Conservation (phyloP, 2,113 vertebrate genomes). For the Zosterops lateralis region DNA sequence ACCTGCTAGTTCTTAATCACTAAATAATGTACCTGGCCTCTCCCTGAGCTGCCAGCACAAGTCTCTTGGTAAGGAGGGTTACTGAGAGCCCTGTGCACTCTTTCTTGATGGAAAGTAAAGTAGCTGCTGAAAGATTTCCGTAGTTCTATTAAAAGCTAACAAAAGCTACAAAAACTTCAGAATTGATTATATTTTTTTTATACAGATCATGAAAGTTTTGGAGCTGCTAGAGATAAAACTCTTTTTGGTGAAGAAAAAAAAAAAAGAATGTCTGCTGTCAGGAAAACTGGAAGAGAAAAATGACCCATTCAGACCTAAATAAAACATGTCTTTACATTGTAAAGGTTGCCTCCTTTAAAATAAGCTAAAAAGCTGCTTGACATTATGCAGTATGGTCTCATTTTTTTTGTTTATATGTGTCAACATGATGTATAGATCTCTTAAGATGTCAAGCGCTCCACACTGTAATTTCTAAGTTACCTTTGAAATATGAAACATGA, state of each 20-base stretch:
- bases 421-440: slow-evolving; percentile 45
- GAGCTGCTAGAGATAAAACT: not conserved
- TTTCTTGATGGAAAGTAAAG: not conserved
- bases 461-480: slow-evolving; percentile 43
- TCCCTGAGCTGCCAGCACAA: rapidly evolving
- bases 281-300: not conserved
- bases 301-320: slow-evolving; percentile 11
- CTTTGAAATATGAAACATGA: slow-evolving; percentile 28
- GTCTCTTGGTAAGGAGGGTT: not conserved
- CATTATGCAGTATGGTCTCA: slow-evolving; percentile 49
- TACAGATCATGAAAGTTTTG: not conserved
- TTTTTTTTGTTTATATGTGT: slow-evolving; percentile 63
- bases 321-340: slow-evolving; percentile 35
- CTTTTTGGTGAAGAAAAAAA: not conserved
- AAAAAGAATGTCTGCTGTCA: not conserved
- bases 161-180: not conserved
- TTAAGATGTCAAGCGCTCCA: slow-evolving; percentile 56
- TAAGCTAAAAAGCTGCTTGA: slow-evolving; percentile 49
- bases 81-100: not conserved
- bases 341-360: slow-evolving; percentile 62
- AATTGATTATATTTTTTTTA: not conserved
- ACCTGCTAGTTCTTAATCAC: slow-evolving; percentile 19
- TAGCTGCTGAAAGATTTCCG: not conserved
- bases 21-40: not conserved
- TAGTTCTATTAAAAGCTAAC: not conserved